Base-by-base conservation (phyloP, 2,888 invertebrate species). In the Cylloceria caligata region DNA sequence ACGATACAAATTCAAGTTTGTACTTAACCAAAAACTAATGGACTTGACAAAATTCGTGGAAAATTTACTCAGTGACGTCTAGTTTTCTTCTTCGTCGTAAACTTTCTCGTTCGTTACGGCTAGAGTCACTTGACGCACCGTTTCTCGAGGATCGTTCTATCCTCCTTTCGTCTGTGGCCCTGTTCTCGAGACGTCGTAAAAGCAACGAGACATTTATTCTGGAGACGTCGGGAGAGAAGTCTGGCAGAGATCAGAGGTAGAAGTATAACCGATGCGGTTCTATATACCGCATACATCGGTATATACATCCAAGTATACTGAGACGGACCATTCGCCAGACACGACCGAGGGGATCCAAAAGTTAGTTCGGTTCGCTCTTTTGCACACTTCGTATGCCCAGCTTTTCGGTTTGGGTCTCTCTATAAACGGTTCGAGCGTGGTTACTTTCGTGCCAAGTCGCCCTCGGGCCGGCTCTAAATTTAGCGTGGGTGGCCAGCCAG, bases 401-500 rank as follows among this genome's bases (percentile, higher is more conserved):
- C 49, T 57, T 73, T 80, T 64, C 55, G 55, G 36, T 71, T 60
- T 67, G 16, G 39, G 19, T 64, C 52, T 72, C 62, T 64, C 76
- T 85, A 80, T 74, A 85, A 84, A 83, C 79, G 76, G 79, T 79
- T 69, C 34, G 76, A 72, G 80, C 45, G 72, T 81, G 76, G 80
- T 60, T 81, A 85, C 83, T 84, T 84, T 85, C 49, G 80, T 84
- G 84, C 78, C 84, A 83, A 84, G 84, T 83, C 65, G 83, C 79
- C 81, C 81, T 82, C 79, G 76, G 73, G 45, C 52, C 83, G 82
- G 67, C 71, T 87, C 90, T 91, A 91, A 90, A 90, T 90, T 89
- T 91, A 90, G 88, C 87, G 89, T 90, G 88, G 89, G 91, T 91
- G 89, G 90, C 88, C 88, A 90, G 85, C 81, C 84, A 84, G 81